Conservation (phyloP, 2,113 vertebrate genomes). For the Nipponia nippon region DNA sequence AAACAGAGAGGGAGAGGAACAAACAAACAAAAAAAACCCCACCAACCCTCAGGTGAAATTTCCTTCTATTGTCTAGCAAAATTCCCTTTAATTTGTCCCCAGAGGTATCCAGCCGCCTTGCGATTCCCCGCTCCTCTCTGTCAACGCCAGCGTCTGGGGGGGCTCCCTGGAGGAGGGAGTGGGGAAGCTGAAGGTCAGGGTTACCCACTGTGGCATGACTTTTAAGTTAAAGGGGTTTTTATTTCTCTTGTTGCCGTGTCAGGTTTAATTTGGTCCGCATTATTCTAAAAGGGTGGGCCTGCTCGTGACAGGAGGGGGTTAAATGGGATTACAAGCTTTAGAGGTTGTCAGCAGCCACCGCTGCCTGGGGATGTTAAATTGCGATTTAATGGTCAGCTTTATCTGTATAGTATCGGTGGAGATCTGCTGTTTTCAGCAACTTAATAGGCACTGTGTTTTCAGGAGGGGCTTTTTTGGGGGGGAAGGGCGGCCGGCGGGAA, state of each 20-base stretch:
- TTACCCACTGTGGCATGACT: constrained; percentile 81
- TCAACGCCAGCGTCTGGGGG: constrained; percentile 26
- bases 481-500: not conserved
- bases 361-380: constrained; percentile 79
- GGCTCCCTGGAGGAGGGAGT: constrained; percentile 56
- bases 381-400: constrained; percentile 86
- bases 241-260: constrained; percentile 81
- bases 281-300: constrained; percentile 74
- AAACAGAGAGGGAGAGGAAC: fast-evolving
- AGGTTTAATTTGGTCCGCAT: constrained; percentile 81
- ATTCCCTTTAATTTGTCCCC: constrained; percentile 79
- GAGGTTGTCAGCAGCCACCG: constrained; percentile 78
- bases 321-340: constrained; percentile 87
- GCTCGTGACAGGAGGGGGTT: constrained; percentile 82
- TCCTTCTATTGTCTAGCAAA: constrained; percentile 63
- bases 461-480: not conserved
- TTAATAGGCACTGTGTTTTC: constrained; percentile 70
- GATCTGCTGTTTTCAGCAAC: constrained; percentile 80
- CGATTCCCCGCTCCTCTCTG: not conserved
- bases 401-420: constrained; percentile 73
- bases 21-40: not conserved
- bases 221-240: constrained; percentile 82
- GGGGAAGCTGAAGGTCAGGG: constrained; percentile 79
- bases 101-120: constrained; percentile 57
- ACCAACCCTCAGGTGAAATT: constrained; percentile 62